These are phyloP conservation scores for Drosophila willistoni DNA, from an alignment of 1,140 invertebrate genomes.

Conservation along the genomic window DNA sequence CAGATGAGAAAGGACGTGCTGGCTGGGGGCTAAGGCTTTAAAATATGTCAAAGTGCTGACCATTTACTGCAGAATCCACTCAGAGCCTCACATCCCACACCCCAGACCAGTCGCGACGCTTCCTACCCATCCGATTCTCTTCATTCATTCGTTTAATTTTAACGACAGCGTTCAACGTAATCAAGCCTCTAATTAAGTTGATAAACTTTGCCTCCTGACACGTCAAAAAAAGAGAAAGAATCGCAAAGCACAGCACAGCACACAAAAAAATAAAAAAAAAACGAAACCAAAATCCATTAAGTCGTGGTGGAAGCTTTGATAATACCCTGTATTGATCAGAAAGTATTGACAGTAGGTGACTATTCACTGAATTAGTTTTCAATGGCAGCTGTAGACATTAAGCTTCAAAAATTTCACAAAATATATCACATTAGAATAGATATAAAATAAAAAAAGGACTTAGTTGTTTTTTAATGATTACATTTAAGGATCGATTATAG, in stretches of 20 bases:
- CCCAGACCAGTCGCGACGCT: background rate
- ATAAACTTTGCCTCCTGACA: conserved; percentile 60
- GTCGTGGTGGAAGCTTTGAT: background rate
- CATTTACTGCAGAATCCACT: conserved; percentile 36
- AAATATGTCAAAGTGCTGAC: conserved; percentile 62
- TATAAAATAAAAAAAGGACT: too few relatives aligned
- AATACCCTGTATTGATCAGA: conserved; percentile 2
- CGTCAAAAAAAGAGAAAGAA: conserved; percentile 27
- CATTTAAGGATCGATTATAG: too few relatives aligned
- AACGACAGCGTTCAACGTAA: conserved; percentile 64
- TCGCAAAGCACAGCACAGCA: background rate
- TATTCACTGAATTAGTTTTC: too few relatives aligned
- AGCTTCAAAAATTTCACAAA: too few relatives aligned
- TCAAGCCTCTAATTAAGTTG: conserved; percentile 81
- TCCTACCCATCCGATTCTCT: conserved; percentile 32
- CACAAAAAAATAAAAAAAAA: background rate
- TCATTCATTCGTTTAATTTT: conserved; percentile 57
- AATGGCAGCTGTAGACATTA: too few relatives aligned
- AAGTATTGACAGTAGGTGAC: too few relatives aligned
- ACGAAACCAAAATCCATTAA: background rate
- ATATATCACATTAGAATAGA: too few relatives aligned
- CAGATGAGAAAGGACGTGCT: conserved; percentile 16
- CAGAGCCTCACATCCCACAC: conserved; percentile 15
- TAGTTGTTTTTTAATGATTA: too few relatives aligned
- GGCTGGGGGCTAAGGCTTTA: conserved; percentile 55